phyloP scores from a whole-genome alignment of 2,888 invertebrate genomes.

The Dryocosmus kuriphilus region DNA sequence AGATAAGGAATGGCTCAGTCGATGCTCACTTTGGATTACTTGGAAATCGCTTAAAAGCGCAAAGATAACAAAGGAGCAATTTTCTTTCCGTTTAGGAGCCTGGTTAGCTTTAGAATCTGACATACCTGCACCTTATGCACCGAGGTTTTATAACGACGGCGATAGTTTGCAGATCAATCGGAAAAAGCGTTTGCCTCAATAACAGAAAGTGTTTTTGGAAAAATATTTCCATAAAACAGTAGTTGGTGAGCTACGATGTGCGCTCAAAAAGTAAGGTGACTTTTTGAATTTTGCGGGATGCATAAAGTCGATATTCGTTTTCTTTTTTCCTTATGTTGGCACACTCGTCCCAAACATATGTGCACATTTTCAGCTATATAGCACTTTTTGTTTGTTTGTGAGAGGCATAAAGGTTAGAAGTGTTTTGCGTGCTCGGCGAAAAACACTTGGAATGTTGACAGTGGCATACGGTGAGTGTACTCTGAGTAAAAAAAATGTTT shows the following conservation, averaged over 20 bases:
- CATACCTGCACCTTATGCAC: conserved; percentile 14
- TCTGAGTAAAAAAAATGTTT: too few species aligned
- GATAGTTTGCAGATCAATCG: background rate
- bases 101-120: conserved; percentile 17
- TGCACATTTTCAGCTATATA: too few species aligned
- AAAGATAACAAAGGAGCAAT: conserved; percentile 33
- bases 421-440: too few species aligned
- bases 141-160: background rate
- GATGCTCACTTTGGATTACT: conserved; percentile 34
- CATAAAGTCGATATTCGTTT: too few species aligned
- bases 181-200: background rate
- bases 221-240: background rate
- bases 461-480: too few species aligned
- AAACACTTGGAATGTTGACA: too few species aligned
- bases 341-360: too few species aligned
- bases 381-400: too few species aligned
- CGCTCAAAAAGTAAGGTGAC: too few species aligned
- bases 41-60: conserved; percentile 34
- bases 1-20: conserved; percentile 34
- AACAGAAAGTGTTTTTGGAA: background rate
- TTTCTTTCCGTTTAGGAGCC: conserved; percentile 29
- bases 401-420: too few species aligned
- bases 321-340: too few species aligned
- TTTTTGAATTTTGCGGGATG: too few species aligned
- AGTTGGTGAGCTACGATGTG: background rate